These are phyloP conservation scores for Eristalis pertinax DNA, from an alignment of 2,888 invertebrate species.

Conservation along the genomic window DNA sequence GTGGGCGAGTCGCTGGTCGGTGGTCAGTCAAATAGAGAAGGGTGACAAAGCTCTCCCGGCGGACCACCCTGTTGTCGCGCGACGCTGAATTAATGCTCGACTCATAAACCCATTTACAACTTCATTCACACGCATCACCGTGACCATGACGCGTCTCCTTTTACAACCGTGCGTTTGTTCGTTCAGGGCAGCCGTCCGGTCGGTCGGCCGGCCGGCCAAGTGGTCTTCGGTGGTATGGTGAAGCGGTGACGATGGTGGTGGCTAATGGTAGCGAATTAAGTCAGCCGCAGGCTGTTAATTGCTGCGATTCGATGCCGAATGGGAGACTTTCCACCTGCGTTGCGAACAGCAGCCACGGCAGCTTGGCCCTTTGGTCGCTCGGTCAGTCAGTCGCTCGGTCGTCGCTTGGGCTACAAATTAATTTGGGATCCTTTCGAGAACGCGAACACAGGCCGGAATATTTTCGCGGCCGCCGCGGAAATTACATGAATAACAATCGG, in stretches of 20 bases:
- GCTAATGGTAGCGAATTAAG: conserved; percentile 72
- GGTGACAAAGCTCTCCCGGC: conserved; percentile 54
- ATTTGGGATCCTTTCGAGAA: conserved; percentile 63
- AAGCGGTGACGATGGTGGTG: conserved; percentile 48
- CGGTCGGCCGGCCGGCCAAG: not conserved
- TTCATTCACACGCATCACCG: conserved; percentile 65
- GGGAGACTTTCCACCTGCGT: conserved; percentile 63
- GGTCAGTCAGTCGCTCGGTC: not conserved
- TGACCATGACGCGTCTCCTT: conserved; percentile 66
- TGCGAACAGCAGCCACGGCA: conserved; percentile 28
- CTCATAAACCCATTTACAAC: conserved; percentile 71
- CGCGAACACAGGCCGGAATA: conserved; percentile 11
- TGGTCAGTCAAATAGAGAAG: conserved; percentile 20
- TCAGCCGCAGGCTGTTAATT: conserved; percentile 72
- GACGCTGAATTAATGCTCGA: conserved; percentile 49
- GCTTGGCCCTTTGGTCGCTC: not conserved
- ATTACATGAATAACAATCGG: conserved; percentile 66
- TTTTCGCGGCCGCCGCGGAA: conserved; percentile 48
- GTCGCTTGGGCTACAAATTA: conserved; percentile 61
- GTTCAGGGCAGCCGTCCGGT: not conserved
- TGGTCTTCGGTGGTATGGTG: not conserved
- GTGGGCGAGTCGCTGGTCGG: conserved; percentile 40
- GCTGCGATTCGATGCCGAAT: conserved; percentile 66
- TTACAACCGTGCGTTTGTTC: conserved; percentile 39
- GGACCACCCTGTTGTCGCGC: conserved; percentile 60